phyloP scores from a whole-genome alignment of 2,888 invertebrate species.

The Trachelus stipa region DNA sequence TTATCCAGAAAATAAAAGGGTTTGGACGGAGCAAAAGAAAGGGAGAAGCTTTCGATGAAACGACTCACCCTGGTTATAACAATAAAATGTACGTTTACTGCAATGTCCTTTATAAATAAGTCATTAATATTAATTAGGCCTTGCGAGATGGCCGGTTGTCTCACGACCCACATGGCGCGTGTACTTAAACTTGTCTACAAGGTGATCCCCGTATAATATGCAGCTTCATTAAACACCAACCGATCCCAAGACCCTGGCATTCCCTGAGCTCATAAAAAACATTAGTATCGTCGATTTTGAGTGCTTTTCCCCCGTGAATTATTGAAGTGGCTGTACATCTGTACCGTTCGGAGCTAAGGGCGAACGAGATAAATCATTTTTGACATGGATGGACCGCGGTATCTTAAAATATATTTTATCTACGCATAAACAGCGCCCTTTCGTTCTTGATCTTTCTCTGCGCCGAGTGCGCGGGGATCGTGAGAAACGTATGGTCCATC shows the following conservation, averaged over 20 bases:
- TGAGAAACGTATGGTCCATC: background rate
- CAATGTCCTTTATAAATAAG: constrained; percentile 32
- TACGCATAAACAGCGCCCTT: background rate
- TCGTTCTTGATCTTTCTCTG: too few relatives aligned
- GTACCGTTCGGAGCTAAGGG: background rate
- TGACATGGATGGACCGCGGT: background rate
- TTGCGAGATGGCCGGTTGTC: background rate
- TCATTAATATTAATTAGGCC: constrained; percentile 6
- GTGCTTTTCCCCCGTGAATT: background rate
- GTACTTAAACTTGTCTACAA: constrained; percentile 23
- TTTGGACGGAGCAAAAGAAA: background rate
- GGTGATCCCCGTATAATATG: constrained; percentile 22
- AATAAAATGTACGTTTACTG: constrained; percentile 43
- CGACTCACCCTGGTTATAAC: constrained; percentile 1
- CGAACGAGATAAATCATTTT: background rate
- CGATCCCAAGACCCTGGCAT: background rate
- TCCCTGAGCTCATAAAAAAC: background rate
- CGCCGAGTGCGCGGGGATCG: rapidly evolving
- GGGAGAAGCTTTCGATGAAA: background rate
- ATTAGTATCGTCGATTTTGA: background rate
- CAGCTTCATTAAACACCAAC: constrained; percentile 20
- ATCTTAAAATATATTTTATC: background rate
- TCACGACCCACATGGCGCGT: constrained; percentile 10
- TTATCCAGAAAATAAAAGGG: background rate
- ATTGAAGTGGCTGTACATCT: background rate